A percentile compares a stretch with the other conserved stretches of the same genome.
Evolutionary conservation across 2,888 invertebrate genomes (phyloP).

Genomic region (Morpho deidamia): DNA sequence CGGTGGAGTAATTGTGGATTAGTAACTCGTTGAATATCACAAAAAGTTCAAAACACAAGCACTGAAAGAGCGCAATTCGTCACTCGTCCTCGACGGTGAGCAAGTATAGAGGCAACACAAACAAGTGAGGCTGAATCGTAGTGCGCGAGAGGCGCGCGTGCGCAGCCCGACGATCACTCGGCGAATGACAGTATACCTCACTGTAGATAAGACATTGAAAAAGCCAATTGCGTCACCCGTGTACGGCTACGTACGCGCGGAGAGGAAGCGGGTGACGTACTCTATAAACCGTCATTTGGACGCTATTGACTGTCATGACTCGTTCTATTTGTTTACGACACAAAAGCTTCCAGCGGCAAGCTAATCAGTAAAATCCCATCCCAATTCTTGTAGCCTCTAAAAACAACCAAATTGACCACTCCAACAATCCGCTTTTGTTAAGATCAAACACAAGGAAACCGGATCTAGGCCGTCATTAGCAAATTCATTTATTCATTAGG

Average conservation of each 20-base stretch:
- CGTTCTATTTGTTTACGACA: conserved; percentile 50
- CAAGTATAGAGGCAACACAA: conserved; percentile 52
- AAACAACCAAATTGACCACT: conserved; percentile 1
- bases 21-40: conserved; percentile 54
- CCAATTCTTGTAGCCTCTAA: neutral
- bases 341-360: conserved; percentile 35
- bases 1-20: conserved; percentile 40
- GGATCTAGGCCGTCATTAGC: conserved; percentile 1
- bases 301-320: conserved; percentile 55
- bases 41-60: conserved; percentile 68
- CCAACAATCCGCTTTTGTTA: conserved; percentile 2
- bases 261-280: conserved; percentile 73
- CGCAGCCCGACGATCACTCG: conserved; percentile 66
- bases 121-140: conserved; percentile 65
- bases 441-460: neutral
- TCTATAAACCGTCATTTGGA: conserved; percentile 60
- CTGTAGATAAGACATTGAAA: conserved; percentile 77
- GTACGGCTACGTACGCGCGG: conserved; percentile 71
- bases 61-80: conserved; percentile 64
- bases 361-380: conserved; percentile 18
- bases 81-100: conserved; percentile 68
- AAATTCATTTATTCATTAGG: neutral
- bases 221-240: conserved; percentile 74
- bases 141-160: conserved; percentile 51
- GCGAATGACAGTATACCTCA: conserved; percentile 73